Evolutionary conservation across 2,797 vertebrate genomes (phyloP).

Genomic region (Botia kubotai): DNA sequence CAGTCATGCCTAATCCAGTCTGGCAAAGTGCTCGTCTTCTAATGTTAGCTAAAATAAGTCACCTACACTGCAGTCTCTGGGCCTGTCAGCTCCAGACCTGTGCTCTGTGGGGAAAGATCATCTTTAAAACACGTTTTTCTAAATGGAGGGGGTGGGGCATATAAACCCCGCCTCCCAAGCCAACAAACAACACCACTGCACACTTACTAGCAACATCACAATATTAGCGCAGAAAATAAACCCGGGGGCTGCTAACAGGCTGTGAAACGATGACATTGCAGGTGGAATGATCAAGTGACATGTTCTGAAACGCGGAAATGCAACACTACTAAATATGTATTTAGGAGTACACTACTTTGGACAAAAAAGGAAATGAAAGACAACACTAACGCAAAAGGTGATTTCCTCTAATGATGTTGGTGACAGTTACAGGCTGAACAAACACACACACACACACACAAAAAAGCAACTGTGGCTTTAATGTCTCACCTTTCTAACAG

Average conservation of each 20-base stretch:
- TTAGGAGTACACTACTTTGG: conserved; percentile 5
- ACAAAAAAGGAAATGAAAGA: conserved; percentile 35
- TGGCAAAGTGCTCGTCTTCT: conserved; percentile 51
- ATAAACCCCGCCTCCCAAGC: not conserved
- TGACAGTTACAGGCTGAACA: conserved; percentile 12
- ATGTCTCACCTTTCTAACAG: not conserved
- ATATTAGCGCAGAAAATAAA: not conserved
- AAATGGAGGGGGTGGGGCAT: not conserved
- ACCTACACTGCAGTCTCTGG: conserved; percentile 27
- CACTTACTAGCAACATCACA: too few relatives aligned
- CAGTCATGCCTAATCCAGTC: conserved; percentile 76
- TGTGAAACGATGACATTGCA: not conserved
- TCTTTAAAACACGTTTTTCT: not conserved
- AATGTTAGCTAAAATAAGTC: conserved; percentile 56
- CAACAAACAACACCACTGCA: not conserved
- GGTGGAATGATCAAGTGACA: not conserved
- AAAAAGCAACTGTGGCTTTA: not conserved
- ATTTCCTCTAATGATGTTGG: conserved; percentile 29
- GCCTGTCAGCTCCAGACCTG: conserved; percentile 36
- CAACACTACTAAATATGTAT: conserved; percentile 6
- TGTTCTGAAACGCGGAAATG: conserved; percentile 21
- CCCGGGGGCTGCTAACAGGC: too few relatives aligned
- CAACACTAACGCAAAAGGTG: conserved; percentile 18
- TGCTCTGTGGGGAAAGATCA: conserved; percentile 38
- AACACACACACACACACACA: not conserved